phyloP scores from a whole-genome alignment of 2,113 vertebrate species.

The Osmerus eperlanus region DNA sequence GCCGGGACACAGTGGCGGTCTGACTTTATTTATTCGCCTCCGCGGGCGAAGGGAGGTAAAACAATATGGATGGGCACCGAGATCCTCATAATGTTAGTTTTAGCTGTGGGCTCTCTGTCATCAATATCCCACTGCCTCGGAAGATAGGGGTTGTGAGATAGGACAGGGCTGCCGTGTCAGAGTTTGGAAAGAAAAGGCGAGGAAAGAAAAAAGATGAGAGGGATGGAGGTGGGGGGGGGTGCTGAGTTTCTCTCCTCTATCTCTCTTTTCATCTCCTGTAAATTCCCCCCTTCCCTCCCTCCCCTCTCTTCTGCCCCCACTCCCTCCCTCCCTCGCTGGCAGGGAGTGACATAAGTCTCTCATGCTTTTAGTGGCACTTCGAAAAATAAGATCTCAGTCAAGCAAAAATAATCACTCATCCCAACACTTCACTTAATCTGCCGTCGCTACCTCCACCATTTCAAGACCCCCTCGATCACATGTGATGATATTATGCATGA shows the following conservation, averaged over 20 bases:
- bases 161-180: slow-evolving; percentile 38
- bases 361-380: slow-evolving; percentile 74
- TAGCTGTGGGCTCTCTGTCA: slow-evolving; percentile 62
- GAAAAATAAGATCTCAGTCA: slow-evolving; percentile 70
- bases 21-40: slow-evolving; percentile 81
- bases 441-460: slow-evolving; percentile 54
- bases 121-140: slow-evolving; percentile 62
- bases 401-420: slow-evolving; percentile 72
- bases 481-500: slow-evolving; percentile 64
- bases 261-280: slow-evolving; percentile 58
- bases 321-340: neutral
- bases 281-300: slow-evolving; percentile 54
- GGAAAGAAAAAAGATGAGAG: neutral
- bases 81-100: slow-evolving; percentile 65
- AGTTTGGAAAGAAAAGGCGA: slow-evolving; percentile 39
- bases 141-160: slow-evolving; percentile 45
- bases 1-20: slow-evolving; percentile 49
- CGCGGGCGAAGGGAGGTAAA: slow-evolving; percentile 75
- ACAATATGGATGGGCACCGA: slow-evolving; percentile 69
- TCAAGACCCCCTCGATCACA: slow-evolving; percentile 54
- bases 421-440: slow-evolving; percentile 68
- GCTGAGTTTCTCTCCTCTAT: neutral
- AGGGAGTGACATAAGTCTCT: slow-evolving; percentile 66
- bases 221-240: slow-evolving; percentile 17
- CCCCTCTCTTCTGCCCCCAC: slow-evolving; percentile 31